A percentile compares a stretch with the other conserved stretches of the same genome.
These are phyloP conservation scores for Nannobrachium achirus DNA, from an alignment of 2,113 vertebrate genomes.

Conservation along the genomic window DNA sequence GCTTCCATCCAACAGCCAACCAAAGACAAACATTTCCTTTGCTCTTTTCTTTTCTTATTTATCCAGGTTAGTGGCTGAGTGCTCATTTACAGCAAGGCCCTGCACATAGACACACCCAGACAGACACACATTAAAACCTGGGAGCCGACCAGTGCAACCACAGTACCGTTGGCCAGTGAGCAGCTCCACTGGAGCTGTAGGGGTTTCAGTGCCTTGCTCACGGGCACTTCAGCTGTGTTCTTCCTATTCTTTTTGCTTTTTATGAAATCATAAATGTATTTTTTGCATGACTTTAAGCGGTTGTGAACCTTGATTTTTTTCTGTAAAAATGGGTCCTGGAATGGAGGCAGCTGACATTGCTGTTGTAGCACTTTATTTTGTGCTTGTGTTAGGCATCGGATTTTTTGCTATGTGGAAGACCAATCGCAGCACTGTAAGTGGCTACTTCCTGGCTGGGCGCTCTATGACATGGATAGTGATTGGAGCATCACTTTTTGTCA, in stretches of 20 bases:
- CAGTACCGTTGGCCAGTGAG: too few species aligned
- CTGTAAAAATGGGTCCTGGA: conserved; percentile 82
- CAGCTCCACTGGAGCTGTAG: too few species aligned
- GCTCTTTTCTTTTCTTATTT: too few species aligned
- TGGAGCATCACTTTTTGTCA: conserved; percentile 97
- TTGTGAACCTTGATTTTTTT: conserved; percentile 8
- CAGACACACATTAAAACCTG: background rate
- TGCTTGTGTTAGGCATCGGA: conserved; percentile 93
- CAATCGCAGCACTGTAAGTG: conserved; percentile 95
- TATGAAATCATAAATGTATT: conserved; percentile 10
- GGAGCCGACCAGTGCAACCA: background rate
- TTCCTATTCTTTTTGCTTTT: conserved; percentile 33
- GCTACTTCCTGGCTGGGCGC: conserved; percentile 98
- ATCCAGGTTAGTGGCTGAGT: too few species aligned
- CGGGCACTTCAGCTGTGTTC: too few species aligned
- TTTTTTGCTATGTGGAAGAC: conserved; percentile 97
- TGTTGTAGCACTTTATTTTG: conserved; percentile 95
- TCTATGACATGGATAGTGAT: conserved; percentile 96
- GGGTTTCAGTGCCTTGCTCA: too few species aligned
- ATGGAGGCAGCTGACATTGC: conserved; percentile 95
- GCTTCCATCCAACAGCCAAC: too few species aligned
- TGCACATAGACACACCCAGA: background rate
- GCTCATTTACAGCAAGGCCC: too few species aligned
- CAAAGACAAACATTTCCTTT: too few species aligned
- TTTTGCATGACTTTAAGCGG: conserved; percentile 14